phyloP scores from a whole-genome alignment of 1,140 invertebrate species.

The Cyphomyrmex costatus region DNA sequence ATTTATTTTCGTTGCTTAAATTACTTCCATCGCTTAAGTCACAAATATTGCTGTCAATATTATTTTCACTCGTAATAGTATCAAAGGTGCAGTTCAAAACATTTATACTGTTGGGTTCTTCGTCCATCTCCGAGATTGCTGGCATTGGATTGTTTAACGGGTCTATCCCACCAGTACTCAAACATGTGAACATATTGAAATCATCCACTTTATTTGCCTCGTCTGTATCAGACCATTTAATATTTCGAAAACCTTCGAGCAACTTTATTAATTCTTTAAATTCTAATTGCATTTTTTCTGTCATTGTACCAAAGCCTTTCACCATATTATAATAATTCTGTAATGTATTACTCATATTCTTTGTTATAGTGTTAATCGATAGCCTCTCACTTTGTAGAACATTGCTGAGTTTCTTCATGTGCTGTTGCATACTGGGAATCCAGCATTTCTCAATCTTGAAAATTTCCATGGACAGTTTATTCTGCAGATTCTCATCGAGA shows the following conservation, averaged over 20 bases:
- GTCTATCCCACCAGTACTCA: conserved; percentile 74
- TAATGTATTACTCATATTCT: conserved; percentile 78
- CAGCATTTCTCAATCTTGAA: conserved; percentile 77
- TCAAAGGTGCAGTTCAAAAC: conserved; percentile 71
- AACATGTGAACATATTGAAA: conserved; percentile 78
- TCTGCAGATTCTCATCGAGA: conserved; percentile 69
- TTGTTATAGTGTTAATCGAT: conserved; percentile 78
- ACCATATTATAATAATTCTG: conserved; percentile 83
- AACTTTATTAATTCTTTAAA: conserved; percentile 83
- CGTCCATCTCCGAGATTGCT: conserved; percentile 25
- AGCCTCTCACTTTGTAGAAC: conserved; percentile 82
- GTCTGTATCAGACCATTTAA: conserved; percentile 85
- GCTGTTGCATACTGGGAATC: conserved; percentile 75
- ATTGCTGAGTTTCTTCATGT: conserved; percentile 80
- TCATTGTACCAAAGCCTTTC: conserved; percentile 78
- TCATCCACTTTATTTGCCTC: conserved; percentile 70
- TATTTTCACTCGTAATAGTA: conserved; percentile 34
- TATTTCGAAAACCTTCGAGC: conserved; percentile 84
- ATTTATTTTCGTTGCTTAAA: neutral
- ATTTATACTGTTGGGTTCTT: conserved; percentile 29
- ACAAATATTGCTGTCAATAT: neutral
- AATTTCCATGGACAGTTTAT: conserved; percentile 64
- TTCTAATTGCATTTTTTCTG: conserved; percentile 81
- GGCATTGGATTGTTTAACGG: conserved; percentile 74
- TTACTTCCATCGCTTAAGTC: conserved; percentile 38